Conservation (phyloP, 2,888 invertebrate genomes). For the Lasius platythorax region DNA sequence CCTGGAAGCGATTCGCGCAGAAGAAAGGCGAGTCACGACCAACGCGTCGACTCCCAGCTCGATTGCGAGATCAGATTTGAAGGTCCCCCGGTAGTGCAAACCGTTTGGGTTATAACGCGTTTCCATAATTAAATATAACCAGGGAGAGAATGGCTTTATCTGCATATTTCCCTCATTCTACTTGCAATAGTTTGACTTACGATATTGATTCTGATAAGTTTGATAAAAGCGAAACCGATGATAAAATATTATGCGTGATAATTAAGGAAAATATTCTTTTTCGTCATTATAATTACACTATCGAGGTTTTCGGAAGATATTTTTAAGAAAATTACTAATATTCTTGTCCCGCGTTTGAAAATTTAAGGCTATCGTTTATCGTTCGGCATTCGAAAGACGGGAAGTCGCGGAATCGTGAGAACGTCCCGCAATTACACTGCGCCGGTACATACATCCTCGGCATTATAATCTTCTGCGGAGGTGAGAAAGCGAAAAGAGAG, state of each 20-base stretch:
- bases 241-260: background rate
- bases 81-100: background rate
- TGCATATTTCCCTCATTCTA: background rate
- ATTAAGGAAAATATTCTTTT: background rate
- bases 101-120: background rate
- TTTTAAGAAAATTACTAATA: background rate
- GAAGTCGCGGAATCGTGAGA: constrained; percentile 24
- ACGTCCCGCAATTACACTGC: constrained; percentile 60
- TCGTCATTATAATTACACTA: background rate
- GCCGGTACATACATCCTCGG: constrained; percentile 56
- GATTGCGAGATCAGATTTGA: constrained; percentile 27
- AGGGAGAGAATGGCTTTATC: background rate
- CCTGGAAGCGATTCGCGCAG: constrained; percentile 53
- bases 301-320: background rate
- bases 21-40: constrained; percentile 30
- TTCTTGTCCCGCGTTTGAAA: background rate
- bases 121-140: constrained; percentile 4
- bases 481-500: constrained; percentile 59
- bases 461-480: constrained; percentile 72
- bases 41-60: constrained; percentile 8
- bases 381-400: background rate
- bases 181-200: background rate
- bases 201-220: constrained; percentile 8
- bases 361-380: background rate
- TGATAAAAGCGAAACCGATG: background rate